Percentiles rank a stretch among this genome's conserved stretches.
Conservation (phyloP, 1,140 invertebrate genomes). For the Leptopilina clavipes region DNA sequence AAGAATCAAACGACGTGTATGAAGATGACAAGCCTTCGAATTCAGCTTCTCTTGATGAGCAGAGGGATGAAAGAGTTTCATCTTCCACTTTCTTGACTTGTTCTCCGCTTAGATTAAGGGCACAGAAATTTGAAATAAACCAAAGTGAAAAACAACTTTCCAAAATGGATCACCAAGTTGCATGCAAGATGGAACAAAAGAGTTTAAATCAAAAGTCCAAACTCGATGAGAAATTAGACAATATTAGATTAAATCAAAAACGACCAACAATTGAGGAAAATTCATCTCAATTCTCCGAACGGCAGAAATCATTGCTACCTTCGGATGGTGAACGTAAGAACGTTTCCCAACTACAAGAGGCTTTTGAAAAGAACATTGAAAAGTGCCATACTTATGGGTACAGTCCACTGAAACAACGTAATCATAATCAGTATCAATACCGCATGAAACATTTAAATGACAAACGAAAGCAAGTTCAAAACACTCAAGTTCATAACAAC, state of each 20-base stretch:
- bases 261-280: constrained; percentile 22
- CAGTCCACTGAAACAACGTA: constrained; percentile 59
- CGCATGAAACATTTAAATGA: constrained; percentile 41
- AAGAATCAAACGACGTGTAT: constrained; percentile 59
- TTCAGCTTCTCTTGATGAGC: neutral
- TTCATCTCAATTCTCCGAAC: constrained; percentile 34
- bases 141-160: constrained; percentile 5
- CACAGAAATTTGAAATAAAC: constrained; percentile 11
- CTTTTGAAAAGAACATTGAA: constrained; percentile 45
- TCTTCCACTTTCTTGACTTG: neutral
- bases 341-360: constrained; percentile 42
- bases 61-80: neutral
- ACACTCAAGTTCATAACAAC: constrained; percentile 45
- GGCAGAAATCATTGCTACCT: constrained; percentile 38
- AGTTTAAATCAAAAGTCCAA: neutral
- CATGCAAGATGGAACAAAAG: constrained; percentile 45
- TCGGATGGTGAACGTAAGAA: constrained; percentile 37
- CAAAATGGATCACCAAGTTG: constrained; percentile 43
- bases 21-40: constrained; percentile 46
- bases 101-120: constrained; percentile 10
- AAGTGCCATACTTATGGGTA: constrained; percentile 60
- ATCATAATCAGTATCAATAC: constrained; percentile 53
- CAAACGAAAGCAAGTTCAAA: constrained; percentile 40
- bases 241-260: neutral
- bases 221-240: constrained; percentile 2